Evolutionary conservation across 2,113 vertebrate species (phyloP).

Genomic region (Scortum barcoo): DNA sequence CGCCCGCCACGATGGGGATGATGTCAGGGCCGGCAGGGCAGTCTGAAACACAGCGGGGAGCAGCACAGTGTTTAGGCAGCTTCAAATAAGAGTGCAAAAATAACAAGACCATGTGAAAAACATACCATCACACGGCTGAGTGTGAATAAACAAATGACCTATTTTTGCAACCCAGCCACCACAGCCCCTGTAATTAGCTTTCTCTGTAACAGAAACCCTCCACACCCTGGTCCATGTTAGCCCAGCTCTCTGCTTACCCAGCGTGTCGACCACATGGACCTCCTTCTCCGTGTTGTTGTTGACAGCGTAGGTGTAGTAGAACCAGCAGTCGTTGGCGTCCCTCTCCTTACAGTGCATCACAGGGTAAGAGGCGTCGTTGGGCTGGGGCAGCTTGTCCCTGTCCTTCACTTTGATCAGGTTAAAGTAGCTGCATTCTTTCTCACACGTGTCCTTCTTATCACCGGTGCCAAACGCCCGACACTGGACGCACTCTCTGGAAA

Average conservation of each 20-base stretch:
- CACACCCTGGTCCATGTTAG: slow-evolving; percentile 28
- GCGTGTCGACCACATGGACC: slow-evolving; percentile 89
- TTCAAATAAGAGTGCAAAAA: slow-evolving; percentile 47
- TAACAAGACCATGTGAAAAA: slow-evolving; percentile 29
- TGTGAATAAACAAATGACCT: slow-evolving; percentile 48
- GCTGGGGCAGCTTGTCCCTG: slow-evolving; percentile 90
- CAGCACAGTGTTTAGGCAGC: slow-evolving; percentile 13
- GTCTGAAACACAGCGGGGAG: slow-evolving; percentile 81
- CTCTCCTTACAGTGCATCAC: slow-evolving; percentile 94
- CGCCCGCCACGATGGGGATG: slow-evolving; percentile 96
- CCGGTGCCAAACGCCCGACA: slow-evolving; percentile 94
- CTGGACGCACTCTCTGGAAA: slow-evolving; percentile 92
- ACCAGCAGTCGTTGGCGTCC: slow-evolving; percentile 97
- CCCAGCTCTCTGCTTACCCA: slow-evolving; percentile 82
- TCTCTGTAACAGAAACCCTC: slow-evolving; percentile 18
- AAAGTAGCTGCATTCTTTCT: slow-evolving; percentile 88
- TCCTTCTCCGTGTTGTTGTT: slow-evolving; percentile 88
- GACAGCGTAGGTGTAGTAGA: slow-evolving; percentile 96
- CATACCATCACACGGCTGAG: slow-evolving; percentile 16
- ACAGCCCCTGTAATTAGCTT: slow-evolving; percentile 40
- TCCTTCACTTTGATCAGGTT: slow-evolving; percentile 87
- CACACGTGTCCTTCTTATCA: slow-evolving; percentile 91
- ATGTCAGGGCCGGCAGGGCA: slow-evolving; percentile 96
- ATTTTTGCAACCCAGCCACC: slow-evolving; percentile 38
- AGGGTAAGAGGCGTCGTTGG: slow-evolving; percentile 85